Conservation (phyloP, 2,888 invertebrate species). For the Thecophora atra region DNA sequence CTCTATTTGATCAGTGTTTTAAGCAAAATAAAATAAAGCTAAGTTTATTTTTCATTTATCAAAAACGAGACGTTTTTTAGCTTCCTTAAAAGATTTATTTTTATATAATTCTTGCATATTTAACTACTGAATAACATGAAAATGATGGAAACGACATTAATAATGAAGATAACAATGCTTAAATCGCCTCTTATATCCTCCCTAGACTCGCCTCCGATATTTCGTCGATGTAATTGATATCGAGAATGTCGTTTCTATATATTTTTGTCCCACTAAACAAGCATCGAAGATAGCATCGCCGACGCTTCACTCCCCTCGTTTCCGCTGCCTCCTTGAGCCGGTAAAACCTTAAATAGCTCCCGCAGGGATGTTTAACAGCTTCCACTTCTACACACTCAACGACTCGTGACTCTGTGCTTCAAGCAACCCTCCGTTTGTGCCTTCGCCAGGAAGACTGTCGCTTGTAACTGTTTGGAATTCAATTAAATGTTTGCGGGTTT, state of each 20-base stretch:
- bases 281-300: constrained; percentile 50
- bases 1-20: no score
- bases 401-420: neutral
- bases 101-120: neutral
- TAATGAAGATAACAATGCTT: no score
- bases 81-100: neutral
- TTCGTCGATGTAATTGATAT: constrained; percentile 38
- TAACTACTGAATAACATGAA: neutral
- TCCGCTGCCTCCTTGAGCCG: neutral
- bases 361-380: constrained; percentile 62
- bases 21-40: no score
- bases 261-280: constrained; percentile 47
- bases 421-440: constrained; percentile 36
- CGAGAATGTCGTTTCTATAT: constrained; percentile 42
- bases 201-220: neutral
- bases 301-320: constrained; percentile 6
- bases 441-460: constrained; percentile 16
- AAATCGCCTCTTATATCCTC: neutral
- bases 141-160: no score
- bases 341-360: constrained; percentile 63
- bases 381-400: neutral
- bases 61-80: neutral
- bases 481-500: constrained; percentile 58
- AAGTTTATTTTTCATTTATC: no score
- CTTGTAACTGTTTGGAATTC: constrained; percentile 53